Conservation (phyloP, 2,797 vertebrate genomes). For the Sebastes baramenuke region DNA sequence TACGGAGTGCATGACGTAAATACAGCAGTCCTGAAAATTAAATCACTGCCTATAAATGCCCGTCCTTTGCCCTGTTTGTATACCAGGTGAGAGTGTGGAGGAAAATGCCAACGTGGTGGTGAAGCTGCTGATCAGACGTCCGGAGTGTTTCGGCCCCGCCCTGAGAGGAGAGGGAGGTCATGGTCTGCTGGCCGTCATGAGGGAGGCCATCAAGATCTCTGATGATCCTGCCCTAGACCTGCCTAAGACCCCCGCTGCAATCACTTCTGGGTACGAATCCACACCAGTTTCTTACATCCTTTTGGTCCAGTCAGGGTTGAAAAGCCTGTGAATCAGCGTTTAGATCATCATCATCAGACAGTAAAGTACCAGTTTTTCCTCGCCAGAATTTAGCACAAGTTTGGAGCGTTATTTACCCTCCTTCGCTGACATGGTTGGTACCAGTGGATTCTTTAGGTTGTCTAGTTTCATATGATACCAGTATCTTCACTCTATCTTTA, state of each 20-base stretch:
- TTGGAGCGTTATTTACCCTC: too few species aligned
- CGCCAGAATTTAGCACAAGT: too few species aligned
- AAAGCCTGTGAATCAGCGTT: constrained; percentile 3
- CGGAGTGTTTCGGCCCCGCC: constrained; percentile 97
- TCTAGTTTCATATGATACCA: too few species aligned
- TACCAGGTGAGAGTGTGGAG: constrained; percentile 95
- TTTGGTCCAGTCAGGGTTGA: neutral
- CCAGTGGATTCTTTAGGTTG: too few species aligned
- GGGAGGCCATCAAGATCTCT: constrained; percentile 95
- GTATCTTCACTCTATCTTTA: too few species aligned
- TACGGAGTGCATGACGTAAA: neutral
- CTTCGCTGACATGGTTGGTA: too few species aligned
- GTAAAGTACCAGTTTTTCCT: too few species aligned
- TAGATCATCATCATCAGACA: neutral
- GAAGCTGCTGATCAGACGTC: constrained; percentile 95
- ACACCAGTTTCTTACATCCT: neutral
- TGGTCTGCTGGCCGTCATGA: constrained; percentile 92
- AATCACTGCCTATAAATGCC: neutral
- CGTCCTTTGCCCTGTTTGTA: neutral
- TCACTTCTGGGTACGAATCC: constrained; percentile 82
- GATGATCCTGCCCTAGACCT: constrained; percentile 93
- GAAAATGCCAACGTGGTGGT: constrained; percentile 99
- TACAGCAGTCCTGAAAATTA: neutral
- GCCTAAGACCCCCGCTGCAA: constrained; percentile 80
- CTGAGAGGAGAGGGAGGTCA: constrained; percentile 96